Conservation (phyloP, 2,113 vertebrate species). For the Haemorhous mexicanus region DNA sequence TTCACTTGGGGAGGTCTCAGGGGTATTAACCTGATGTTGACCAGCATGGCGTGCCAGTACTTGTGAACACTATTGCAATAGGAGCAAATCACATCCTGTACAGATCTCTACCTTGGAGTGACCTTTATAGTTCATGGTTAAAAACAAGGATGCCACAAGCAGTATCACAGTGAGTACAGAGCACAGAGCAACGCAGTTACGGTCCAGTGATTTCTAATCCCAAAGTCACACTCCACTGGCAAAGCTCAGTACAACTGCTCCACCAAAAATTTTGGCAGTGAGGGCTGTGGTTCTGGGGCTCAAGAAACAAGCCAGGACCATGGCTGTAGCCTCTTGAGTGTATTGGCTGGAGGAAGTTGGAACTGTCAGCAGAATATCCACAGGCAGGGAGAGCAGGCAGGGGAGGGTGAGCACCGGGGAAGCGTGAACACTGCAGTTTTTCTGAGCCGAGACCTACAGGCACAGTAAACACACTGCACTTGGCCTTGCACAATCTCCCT, state of each 20-base stretch:
- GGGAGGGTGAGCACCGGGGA: background rate
- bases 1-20: background rate
- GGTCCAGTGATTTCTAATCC: background rate
- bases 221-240: background rate
- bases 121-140: background rate
- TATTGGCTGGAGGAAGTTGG: background rate
- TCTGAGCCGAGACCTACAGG: background rate
- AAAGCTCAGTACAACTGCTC: background rate
- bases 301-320: background rate
- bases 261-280: background rate
- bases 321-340: background rate
- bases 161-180: background rate
- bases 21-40: background rate
- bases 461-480: accelerated
- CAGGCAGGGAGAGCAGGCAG: background rate
- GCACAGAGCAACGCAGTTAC: background rate
- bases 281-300: background rate
- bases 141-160: background rate
- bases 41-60: background rate
- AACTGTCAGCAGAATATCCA: background rate
- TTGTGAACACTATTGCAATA: background rate
- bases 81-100: background rate
- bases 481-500: background rate
- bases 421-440: background rate
- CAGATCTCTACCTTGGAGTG: background rate